phyloP scores from a whole-genome alignment of 2,888 invertebrate species.

The Andricus quercusramuli region DNA sequence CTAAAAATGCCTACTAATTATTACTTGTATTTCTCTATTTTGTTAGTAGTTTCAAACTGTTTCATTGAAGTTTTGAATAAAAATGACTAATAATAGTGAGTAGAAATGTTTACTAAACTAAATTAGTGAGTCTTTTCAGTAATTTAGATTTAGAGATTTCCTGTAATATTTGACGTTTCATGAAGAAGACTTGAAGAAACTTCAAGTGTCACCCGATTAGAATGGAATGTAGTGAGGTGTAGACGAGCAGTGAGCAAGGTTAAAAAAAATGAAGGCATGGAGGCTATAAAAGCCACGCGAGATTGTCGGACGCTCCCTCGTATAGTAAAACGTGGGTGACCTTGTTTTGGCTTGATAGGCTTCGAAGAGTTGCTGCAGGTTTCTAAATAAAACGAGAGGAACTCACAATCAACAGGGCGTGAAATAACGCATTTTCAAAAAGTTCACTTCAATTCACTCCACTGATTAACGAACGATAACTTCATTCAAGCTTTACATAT shows the following conservation, averaged over 20 bases:
- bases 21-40: no score
- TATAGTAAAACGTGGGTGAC: constrained; percentile 28
- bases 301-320: constrained; percentile 37
- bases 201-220: constrained; percentile 68
- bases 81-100: no score
- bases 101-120: no score
- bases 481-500: constrained; percentile 16
- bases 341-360: constrained; percentile 28
- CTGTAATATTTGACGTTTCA: no score
- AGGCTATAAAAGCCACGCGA: constrained; percentile 25
- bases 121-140: no score
- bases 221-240: constrained; percentile 70
- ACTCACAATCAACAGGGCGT: constrained; percentile 15
- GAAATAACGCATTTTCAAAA: constrained; percentile 19
- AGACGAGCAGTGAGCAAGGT: constrained; percentile 67
- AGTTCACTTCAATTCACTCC: not conserved
- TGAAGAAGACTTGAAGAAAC: no score
- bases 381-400: constrained; percentile 25
- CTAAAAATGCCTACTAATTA: no score
- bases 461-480: constrained; percentile 4
- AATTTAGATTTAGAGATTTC: no score
- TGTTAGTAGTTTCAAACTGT: no score
- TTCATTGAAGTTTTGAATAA: no score
- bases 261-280: constrained; percentile 61
- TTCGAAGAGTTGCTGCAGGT: constrained; percentile 17